Percentiles rank a stretch among this genome's conserved stretches.
These are phyloP conservation scores for Cerastis leucographa DNA, from an alignment of 2,888 invertebrate species.

Conservation along the genomic window DNA sequence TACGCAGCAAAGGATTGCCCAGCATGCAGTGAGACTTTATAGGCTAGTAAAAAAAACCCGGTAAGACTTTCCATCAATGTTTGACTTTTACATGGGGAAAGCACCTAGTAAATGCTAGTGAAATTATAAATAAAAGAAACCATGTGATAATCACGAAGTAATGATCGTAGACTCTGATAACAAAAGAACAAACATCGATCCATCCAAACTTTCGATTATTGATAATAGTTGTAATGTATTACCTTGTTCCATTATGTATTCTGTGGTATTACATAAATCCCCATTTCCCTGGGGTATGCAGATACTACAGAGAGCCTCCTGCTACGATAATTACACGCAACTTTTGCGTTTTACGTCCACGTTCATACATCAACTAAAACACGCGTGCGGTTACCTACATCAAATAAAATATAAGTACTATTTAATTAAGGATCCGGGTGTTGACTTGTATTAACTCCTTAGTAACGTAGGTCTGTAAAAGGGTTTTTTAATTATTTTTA, in stretches of 20 bases:
- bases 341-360: neutral
- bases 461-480: neutral
- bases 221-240: neutral
- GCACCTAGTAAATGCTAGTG: neutral
- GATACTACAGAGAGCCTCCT: neutral
- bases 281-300: neutral
- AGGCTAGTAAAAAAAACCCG: neutral
- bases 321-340: neutral
- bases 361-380: neutral
- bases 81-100: neutral
- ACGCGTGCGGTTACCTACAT: no score
- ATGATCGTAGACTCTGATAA: slow-evolving; percentile 26
- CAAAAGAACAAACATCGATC: neutral
- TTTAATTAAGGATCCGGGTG: neutral
- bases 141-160: slow-evolving; percentile 15
- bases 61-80: neutral
- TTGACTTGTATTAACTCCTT: neutral
- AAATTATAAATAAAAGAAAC: slow-evolving; percentile 45
- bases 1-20: neutral
- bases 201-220: neutral
- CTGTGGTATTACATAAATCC: neutral
- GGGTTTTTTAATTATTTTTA: neutral
- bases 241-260: no score
- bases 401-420: neutral
- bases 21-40: neutral